Percentiles rank a stretch among this genome's conserved stretches.
Conservation (phyloP, 2,797 vertebrate species). For the Saxicola maurus region DNA sequence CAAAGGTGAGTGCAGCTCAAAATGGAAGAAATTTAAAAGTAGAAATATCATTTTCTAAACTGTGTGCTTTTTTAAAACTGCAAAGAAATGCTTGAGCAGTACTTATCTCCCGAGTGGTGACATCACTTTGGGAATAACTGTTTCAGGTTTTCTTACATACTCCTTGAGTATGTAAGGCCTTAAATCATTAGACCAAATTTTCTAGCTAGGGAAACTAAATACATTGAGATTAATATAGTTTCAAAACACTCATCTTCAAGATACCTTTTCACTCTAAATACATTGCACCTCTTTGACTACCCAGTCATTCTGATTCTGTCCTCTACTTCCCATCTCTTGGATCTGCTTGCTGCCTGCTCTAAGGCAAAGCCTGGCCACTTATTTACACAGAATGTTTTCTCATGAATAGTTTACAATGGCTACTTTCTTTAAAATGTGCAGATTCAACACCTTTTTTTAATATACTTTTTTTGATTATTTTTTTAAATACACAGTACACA, state of each 20-base stretch:
- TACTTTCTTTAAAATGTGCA: constrained; percentile 68
- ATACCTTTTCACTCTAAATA: constrained; percentile 12
- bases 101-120: not conserved
- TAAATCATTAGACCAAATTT: constrained; percentile 21
- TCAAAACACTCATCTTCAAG: constrained; percentile 20
- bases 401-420: constrained; percentile 63
- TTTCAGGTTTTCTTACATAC: constrained; percentile 44
- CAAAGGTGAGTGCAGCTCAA: not conserved
- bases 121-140: not conserved
- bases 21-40: not conserved
- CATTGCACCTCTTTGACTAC: constrained; percentile 40
- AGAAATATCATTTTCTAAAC: constrained; percentile 1
- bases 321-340: not conserved
- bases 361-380: constrained; percentile 57
- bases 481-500: constrained; percentile 72
- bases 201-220: constrained; percentile 31
- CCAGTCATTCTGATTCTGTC: constrained; percentile 20
- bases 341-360: constrained; percentile 65
- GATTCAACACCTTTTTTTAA: constrained; percentile 60
- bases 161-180: constrained; percentile 8
- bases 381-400: constrained; percentile 57
- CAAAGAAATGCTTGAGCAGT: not conserved
- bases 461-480: constrained; percentile 16
- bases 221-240: not conserved
- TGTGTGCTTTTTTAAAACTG: constrained; percentile 37